These are phyloP conservation scores for Boleophthalmus pectinirostris DNA, from an alignment of 2,113 vertebrate genomes.

Conservation along the genomic window DNA sequence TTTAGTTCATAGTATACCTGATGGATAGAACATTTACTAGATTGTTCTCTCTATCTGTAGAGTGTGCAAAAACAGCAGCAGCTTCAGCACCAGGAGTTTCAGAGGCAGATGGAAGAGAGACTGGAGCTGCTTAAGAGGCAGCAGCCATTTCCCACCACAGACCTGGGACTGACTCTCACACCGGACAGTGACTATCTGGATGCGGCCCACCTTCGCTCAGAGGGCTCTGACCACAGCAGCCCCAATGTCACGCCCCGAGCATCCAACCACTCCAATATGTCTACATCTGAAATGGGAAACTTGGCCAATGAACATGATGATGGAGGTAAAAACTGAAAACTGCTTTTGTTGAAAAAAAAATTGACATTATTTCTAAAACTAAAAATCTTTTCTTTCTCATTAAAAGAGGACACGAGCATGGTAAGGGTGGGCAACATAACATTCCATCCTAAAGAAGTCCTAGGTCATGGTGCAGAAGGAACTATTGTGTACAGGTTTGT, in stretches of 20 bases:
- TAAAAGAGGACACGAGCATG: constrained; percentile 82
- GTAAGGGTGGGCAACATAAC: constrained; percentile 92
- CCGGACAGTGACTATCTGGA: constrained; percentile 84
- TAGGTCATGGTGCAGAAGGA: constrained; percentile 96
- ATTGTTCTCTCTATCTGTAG: constrained; percentile 58
- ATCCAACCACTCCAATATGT: constrained; percentile 90
- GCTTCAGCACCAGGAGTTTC: constrained; percentile 90
- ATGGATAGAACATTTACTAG: neutral
- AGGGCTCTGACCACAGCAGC: constrained; percentile 91
- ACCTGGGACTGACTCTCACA: constrained; percentile 66
- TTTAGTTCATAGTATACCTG: neutral
- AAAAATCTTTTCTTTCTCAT: neutral
- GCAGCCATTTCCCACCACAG: constrained; percentile 81
- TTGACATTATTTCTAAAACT: neutral
- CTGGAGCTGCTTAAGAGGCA: constrained; percentile 90
- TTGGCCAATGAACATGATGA: constrained; percentile 87
- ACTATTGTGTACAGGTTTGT: constrained; percentile 96
- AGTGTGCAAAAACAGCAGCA: constrained; percentile 90
- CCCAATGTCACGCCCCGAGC: constrained; percentile 88
- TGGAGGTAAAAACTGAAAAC: constrained; percentile 68
- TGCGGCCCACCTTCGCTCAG: constrained; percentile 67
- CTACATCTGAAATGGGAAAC: constrained; percentile 80
- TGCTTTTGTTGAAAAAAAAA: neutral
- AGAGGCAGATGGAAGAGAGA: constrained; percentile 90
- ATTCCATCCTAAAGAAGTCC: constrained; percentile 87